Evolutionary conservation across 2,888 invertebrate genomes (phyloP), one percentile per base, ranked within the genome.

Genomic region (Standfussiana lucernea): DNA sequence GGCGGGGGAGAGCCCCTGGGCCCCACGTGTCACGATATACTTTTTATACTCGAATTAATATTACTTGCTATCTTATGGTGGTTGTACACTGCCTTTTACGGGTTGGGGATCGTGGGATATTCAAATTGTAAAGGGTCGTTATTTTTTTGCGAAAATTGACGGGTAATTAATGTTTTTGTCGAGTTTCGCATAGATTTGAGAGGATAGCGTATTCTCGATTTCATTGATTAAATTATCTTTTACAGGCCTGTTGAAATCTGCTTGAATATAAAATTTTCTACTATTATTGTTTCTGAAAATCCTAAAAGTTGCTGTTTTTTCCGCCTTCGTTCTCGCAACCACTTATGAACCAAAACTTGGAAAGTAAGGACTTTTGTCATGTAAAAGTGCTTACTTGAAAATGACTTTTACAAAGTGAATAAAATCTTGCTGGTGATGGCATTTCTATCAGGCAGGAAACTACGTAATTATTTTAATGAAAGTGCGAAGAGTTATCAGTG

Each of bases 1-100:
- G 88, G 90, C 90, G 91, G 90, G 92, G 90, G 91, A 90, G 91
- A 89, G 91, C 90, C 92, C 91, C 40, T 40, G 40, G n/a, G 40
- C 40, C 91, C 88, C 88, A 84, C 90, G 86, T 86, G 90, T 88
- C 91, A 89, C 90, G 90, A 90, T 86, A 84, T 75, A 88, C 86
- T 89, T 90, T 88, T 90, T 88, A 85, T 85, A 84, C 83, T 84
- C 79, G 83, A 87, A 89, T 86, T 83, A 87, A 88, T 82, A 73
- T 64, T 76, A 72, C 79, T 85, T 76, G 72, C 84, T 79, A 56
- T 78, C 66, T 47, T 80, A 75, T 64, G 72, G 85, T 71, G 45
- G 32, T 69, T 62, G 70, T 71, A 77, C 84, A 79, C 76, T 77
- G 65, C 18, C 69, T 18, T 64, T 65, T 35, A 61, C n/a, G n/a